phyloP scores from a whole-genome alignment of 2,888 invertebrate species.

The Leptopilina syphax region DNA sequence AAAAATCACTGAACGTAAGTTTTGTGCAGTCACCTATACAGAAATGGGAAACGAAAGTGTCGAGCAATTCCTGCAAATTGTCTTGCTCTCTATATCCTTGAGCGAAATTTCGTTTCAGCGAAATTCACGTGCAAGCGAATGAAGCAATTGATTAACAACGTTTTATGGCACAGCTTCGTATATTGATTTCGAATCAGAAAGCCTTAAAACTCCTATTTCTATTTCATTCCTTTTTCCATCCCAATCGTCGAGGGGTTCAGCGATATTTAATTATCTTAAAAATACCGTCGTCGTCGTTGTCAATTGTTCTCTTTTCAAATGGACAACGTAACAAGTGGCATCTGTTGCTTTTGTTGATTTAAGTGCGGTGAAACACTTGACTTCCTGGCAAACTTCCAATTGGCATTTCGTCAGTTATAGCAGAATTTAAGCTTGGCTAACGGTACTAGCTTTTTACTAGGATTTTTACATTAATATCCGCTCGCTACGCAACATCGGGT shows the following conservation, averaged over 20 bases:
- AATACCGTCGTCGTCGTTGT: not conserved
- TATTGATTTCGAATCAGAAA: slow-evolving; percentile 24
- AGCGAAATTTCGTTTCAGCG: slow-evolving; percentile 14
- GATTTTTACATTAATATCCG: slow-evolving; percentile 25
- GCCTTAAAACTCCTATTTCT: not conserved
- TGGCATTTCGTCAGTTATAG: slow-evolving; percentile 70
- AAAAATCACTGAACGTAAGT: not conserved
- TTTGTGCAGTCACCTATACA: not conserved
- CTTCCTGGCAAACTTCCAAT: slow-evolving; percentile 73
- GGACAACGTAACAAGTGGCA: slow-evolving; percentile 73
- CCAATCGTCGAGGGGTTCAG: not conserved
- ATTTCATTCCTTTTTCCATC: not conserved
- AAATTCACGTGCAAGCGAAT: slow-evolving; percentile 31
- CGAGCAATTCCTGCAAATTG: slow-evolving; percentile 32
- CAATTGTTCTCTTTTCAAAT: slow-evolving; percentile 50
- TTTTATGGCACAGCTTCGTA: not conserved
- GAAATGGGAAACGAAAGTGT: not conserved
- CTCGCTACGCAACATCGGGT: slow-evolving; percentile 2
- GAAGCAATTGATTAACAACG: slow-evolving; percentile 20
- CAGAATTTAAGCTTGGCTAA: slow-evolving; percentile 58
- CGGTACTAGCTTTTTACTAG: slow-evolving; percentile 6
- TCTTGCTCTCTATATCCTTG: not conserved
- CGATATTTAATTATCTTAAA: slow-evolving; percentile 19
- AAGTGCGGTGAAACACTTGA: slow-evolving; percentile 69
- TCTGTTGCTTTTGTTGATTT: slow-evolving; percentile 73